Percentiles rank a stretch among this genome's conserved stretches.
Conservation (phyloP, 2,797 vertebrate species). For the Centropyge bicolor region DNA sequence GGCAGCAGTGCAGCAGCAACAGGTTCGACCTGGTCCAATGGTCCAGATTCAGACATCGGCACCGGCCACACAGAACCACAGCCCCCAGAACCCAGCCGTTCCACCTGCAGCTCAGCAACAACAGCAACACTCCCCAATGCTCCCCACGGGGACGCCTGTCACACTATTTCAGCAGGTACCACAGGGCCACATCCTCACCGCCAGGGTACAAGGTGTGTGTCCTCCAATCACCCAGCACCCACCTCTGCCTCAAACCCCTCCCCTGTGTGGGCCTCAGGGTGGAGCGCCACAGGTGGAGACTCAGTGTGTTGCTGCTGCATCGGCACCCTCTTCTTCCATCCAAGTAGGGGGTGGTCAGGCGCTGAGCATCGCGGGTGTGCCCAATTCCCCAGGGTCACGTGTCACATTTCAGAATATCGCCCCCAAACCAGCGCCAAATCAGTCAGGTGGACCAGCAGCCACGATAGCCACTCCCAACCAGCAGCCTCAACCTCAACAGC, state of each 20-base stretch:
- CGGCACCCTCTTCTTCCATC: slow-evolving; percentile 87
- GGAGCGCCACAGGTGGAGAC: slow-evolving; percentile 85
- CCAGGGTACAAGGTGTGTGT: slow-evolving; percentile 93
- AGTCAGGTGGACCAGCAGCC: slow-evolving; percentile 83
- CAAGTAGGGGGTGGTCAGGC: slow-evolving; percentile 91
- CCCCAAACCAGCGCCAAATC: slow-evolving; percentile 93
- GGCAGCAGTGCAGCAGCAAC: slow-evolving; percentile 86
- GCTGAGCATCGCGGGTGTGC: slow-evolving; percentile 89
- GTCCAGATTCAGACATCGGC: slow-evolving; percentile 90
- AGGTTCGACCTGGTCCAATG: slow-evolving; percentile 77
- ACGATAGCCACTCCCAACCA: slow-evolving; percentile 78
- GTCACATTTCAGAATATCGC: slow-evolving; percentile 98
- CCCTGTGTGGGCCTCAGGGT: slow-evolving; percentile 83
- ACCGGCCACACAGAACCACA: slow-evolving; percentile 89
- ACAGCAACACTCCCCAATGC: slow-evolving; percentile 90
- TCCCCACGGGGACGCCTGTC: slow-evolving; percentile 91
- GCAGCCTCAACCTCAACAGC: slow-evolving; percentile 75
- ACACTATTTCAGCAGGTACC: slow-evolving; percentile 95
- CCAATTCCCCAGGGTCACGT: slow-evolving; percentile 90
- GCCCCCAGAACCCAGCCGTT: slow-evolving; percentile 77
- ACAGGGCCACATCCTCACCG: slow-evolving; percentile 93
- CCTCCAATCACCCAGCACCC: slow-evolving; percentile 85
- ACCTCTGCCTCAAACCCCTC: slow-evolving; percentile 83
- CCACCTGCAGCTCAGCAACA: slow-evolving; percentile 57
- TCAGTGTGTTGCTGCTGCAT: slow-evolving; percentile 83